Percentiles rank a stretch among this genome's conserved stretches.
These are phyloP conservation scores for Hemibagrus wyckioides DNA, from an alignment of 2,113 vertebrate genomes.

Conservation along the genomic window DNA sequence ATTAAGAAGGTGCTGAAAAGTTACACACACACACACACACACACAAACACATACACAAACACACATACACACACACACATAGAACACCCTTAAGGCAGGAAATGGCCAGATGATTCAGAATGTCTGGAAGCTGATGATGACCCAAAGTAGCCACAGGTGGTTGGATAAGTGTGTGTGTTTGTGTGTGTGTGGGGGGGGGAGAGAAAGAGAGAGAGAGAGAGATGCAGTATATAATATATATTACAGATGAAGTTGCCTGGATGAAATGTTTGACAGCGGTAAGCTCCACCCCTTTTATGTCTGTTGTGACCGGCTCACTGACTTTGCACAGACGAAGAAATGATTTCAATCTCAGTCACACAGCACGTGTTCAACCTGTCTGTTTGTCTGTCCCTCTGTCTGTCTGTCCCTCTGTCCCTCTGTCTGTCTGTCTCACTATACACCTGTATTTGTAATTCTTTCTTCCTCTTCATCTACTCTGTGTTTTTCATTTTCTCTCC, in stretches of 20 bases:
- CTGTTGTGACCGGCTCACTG: neutral
- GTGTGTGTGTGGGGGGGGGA: conserved; percentile 31
- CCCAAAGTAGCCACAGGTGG: conserved; percentile 17
- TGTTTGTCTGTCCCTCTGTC: neutral
- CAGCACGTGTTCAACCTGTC: conserved; percentile 4
- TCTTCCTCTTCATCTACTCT: neutral
- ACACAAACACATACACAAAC: neutral
- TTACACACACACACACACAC: neutral
- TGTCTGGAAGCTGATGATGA: conserved; percentile 14
- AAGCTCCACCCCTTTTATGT: neutral
- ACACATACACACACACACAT: neutral
- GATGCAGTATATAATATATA: neutral
- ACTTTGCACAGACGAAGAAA: neutral
- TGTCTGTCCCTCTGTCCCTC: neutral
- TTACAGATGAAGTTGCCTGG: neutral
- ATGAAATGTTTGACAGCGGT: neutral
- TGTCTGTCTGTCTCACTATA: neutral
- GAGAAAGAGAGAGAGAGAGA: neutral
- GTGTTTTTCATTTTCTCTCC: neutral
- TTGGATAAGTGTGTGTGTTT: conserved; percentile 20
- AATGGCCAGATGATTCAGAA: conserved; percentile 4
- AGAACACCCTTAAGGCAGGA: neutral
- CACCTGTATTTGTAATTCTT: neutral
- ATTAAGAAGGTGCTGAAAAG: conserved; percentile 1
- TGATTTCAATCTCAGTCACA: neutral